Evolutionary conservation across 2,888 invertebrate species (phyloP), one percentile per base, ranked within the genome.

Genomic region (Hirtodrosophila confusa): DNA sequence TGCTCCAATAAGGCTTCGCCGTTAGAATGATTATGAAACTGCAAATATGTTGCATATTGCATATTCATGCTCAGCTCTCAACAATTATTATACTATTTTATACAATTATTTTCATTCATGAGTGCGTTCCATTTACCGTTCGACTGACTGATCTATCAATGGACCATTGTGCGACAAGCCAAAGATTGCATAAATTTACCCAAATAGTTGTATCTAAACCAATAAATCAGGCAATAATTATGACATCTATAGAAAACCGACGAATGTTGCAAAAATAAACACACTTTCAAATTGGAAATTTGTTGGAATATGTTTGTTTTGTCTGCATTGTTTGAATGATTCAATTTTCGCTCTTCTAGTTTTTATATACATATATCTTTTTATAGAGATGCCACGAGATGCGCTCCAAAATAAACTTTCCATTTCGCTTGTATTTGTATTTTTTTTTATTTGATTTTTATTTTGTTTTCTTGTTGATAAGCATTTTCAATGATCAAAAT

Each of bases 11-110:
- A 87, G 57, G 66, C 50, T 24, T 37, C 48, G 62, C 86, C 87
- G 80, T 80, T 80, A 80, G 85, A 78, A 75, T 82, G 67, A 86
- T 86, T 84, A 86, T 63, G 78, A 80, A 80, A 80, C 62, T 78
- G 78, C 82, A 63, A 53, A 63, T 63, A 43, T 48, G 45, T 49
- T 41, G 68, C 43, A 39, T 27, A 60, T 60, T 47, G 68, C 71
- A 75, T 36, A 49, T 69, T 60, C 37, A 48, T 69, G 40, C 37
- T 31, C 36, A 35, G 5, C 17, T 43, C 6, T 29, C 23, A 56
- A 40, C 51, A 62, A 24, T 53, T 55, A 71, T 48, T 53, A 62
- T 51, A 36, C 44, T 64, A 41, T 76, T 76, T 73, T 73, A 73
- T 66, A 76, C 73, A 76, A 73, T 73, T 72, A 73, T 76, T 66